These are phyloP conservation scores for Leptinotarsa undecemlineata DNA, from an alignment of 1,140 invertebrate species.

Conservation along the genomic window DNA sequence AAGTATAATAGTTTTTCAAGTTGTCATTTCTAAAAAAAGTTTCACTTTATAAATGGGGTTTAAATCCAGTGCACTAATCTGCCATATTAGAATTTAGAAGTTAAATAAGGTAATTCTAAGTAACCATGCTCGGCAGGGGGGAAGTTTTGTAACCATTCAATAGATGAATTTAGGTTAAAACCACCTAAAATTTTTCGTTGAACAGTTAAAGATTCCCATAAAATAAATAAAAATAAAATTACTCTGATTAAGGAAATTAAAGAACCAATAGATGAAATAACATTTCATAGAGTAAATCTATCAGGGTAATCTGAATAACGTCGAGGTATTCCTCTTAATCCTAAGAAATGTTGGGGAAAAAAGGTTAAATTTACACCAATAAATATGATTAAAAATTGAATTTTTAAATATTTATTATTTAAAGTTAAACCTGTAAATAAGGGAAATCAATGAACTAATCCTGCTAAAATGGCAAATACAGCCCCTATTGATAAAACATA, in stretches of 20 bases:
- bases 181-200: constrained; percentile 55
- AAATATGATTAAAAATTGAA: constrained; percentile 67
- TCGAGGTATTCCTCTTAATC: constrained; percentile 72
- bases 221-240: constrained; percentile 62
- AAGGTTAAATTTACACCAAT: constrained; percentile 75
- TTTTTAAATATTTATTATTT: constrained; percentile 62
- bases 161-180: constrained; percentile 57
- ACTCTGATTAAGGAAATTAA: constrained; percentile 61
- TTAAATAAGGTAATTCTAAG: constrained; percentile 61
- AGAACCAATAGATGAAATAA: constrained; percentile 66
- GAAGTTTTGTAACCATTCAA: constrained; percentile 63
- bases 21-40: constrained; percentile 60
- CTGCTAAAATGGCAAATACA: constrained; percentile 72
- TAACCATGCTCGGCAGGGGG: constrained; percentile 62
- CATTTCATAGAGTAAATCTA: constrained; percentile 66
- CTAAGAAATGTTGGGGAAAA: constrained; percentile 77
- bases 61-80: constrained; percentile 63
- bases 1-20: constrained; percentile 39
- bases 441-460: constrained; percentile 69
- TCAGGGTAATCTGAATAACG: constrained; percentile 75
- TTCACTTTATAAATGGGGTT: constrained; percentile 63
- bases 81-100: constrained; percentile 61
- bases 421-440: constrained; percentile 64
- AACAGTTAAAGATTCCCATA: constrained; percentile 56
- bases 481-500: constrained; percentile 70